phyloP scores from a whole-genome alignment of 2,113 vertebrate genomes.

The Neomonachus schauinslandi region DNA sequence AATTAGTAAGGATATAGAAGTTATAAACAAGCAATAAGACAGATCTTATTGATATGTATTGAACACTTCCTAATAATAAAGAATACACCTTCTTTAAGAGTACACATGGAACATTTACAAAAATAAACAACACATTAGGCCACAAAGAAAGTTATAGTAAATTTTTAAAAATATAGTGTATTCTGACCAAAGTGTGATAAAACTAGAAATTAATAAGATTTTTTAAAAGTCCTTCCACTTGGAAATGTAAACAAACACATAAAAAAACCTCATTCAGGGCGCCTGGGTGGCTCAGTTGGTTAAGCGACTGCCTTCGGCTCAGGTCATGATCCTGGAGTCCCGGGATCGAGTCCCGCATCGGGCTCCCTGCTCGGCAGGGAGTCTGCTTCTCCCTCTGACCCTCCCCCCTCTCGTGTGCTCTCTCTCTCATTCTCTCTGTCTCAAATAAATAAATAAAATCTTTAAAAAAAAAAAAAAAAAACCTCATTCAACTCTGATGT shows the following conservation, averaged over 20 bases:
- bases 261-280: neutral
- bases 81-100: neutral
- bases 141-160: neutral
- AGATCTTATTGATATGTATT: neutral
- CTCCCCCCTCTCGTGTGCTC: no score
- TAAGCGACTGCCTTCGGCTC: no score
- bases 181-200: neutral
- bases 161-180: neutral
- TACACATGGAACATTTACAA: neutral
- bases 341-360: no score
- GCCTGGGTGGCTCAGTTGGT: no score
- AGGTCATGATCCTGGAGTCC: no score
- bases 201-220: neutral
- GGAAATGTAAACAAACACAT: neutral
- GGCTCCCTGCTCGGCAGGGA: no score
- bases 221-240: neutral
- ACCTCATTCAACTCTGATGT: neutral
- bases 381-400: no score
- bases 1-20: neutral
- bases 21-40: neutral
- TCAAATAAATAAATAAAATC: no score
- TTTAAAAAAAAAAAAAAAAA: neutral
- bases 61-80: neutral
- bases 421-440: no score
- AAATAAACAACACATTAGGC: neutral